Percentiles rank a stretch among this genome's conserved stretches.
Conservation (phyloP, 2,113 vertebrate species). For the Mungos mungo region DNA sequence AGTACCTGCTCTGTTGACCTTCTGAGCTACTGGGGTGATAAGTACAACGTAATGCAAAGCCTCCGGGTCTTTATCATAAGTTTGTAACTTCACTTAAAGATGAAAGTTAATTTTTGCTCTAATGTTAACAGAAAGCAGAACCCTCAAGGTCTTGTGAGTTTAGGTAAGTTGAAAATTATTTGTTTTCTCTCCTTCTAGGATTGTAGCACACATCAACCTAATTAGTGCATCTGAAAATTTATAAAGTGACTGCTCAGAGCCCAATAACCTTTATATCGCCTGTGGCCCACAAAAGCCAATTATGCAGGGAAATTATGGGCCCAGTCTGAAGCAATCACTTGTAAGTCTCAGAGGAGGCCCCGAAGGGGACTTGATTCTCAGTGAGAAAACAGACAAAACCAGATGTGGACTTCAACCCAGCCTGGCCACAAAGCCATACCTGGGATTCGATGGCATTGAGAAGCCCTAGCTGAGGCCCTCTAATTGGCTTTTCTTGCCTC, state of each 20-base stretch:
- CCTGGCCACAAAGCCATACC: background rate
- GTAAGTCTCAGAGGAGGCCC: background rate
- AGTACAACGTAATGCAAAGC: background rate
- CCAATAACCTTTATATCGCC: background rate
- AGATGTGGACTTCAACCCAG: background rate
- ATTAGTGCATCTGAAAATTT: background rate
- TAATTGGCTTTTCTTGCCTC: constrained; percentile 52
- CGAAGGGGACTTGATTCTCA: background rate
- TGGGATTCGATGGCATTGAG: background rate
- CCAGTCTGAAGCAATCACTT: background rate
- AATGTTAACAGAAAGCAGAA: constrained; percentile 14
- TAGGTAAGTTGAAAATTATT: background rate
- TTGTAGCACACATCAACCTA: background rate
- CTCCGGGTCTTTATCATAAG: background rate
- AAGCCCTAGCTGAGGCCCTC: background rate
- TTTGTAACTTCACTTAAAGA: background rate
- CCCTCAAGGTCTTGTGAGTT: background rate
- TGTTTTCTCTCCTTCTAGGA: background rate
- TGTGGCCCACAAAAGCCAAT: background rate
- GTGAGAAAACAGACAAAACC: background rate
- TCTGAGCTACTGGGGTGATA: background rate
- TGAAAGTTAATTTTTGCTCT: constrained; percentile 31
- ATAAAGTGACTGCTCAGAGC: background rate
- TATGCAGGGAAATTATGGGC: constrained; percentile 14
- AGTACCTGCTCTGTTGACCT: background rate